Conservation (phyloP, 2,888 invertebrate genomes). For the Baccha elongata region DNA sequence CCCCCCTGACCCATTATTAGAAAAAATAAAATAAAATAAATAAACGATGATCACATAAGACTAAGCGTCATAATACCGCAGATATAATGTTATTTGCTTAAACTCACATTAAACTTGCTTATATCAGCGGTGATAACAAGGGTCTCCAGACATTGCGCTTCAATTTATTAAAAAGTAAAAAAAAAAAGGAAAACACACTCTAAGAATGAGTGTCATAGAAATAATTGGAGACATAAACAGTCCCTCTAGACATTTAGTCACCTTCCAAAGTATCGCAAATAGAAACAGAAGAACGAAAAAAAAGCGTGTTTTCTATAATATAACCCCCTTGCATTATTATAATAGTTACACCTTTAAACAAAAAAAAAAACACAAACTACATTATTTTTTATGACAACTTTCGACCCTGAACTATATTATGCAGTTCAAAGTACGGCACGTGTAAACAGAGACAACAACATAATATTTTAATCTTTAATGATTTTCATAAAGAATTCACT, state of each 20-base stretch:
- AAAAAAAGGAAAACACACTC: not conserved
- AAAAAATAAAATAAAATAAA: not conserved
- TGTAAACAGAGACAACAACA: slow-evolving; percentile 5
- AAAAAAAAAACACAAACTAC: not conserved
- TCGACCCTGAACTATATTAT: slow-evolving; percentile 31
- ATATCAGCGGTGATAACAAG: not conserved
- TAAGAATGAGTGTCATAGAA: slow-evolving; percentile 15
- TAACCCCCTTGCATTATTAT: slow-evolving; percentile 12
- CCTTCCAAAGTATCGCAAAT: not conserved
- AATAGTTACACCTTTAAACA: slow-evolving; percentile 21
- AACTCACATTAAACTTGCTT: slow-evolving; percentile 8
- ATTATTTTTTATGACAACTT: slow-evolving; percentile 8
- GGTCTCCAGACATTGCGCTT: not conserved
- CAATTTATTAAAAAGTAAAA: slow-evolving; percentile 5
- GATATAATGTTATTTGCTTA: not conserved
- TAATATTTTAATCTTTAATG: slow-evolving; percentile 5
- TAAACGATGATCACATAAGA: not conserved
- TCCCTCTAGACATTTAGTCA: slow-evolving; percentile 36
- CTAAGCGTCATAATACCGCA: not conserved
- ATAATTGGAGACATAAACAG: too few species aligned
- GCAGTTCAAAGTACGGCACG: slow-evolving; percentile 38
- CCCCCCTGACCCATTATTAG: not conserved
- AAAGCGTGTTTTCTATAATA: not conserved
- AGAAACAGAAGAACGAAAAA: not conserved
- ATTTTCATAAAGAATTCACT: slow-evolving; percentile 28